Evolutionary conservation across 2,113 vertebrate genomes (phyloP), one percentile per base, ranked within the genome.

Genomic region (Odocoileus hemionus): DNA sequence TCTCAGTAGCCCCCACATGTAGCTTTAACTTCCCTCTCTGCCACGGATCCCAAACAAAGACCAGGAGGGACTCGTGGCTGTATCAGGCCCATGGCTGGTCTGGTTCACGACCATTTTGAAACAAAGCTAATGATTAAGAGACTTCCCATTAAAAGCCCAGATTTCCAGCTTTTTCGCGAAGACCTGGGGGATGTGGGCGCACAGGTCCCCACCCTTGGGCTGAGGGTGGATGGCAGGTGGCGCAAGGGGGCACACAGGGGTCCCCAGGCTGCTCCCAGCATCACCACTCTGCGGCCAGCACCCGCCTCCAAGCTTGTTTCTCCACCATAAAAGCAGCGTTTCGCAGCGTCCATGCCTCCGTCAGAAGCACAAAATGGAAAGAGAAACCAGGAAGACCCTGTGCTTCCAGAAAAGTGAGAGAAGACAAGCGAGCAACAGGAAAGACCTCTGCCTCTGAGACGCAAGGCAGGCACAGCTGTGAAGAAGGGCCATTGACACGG

Each of bases 351-450:
- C 54, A n/a, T 0, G 26, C 13, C 52, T 64, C 67, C 76, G 13
- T 21, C 16, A 47, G 47, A 50, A 90, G 80, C 82, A 90, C 61
- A 84, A 87, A 43, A 57, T 14, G n/a, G 9, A 67, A 76, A 61
- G 21, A 52, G 16, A 78, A 67, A 86, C 54, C 70, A 50, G 39
- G 16, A 86, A 19, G 85, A 39, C 10, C 39, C 26, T 85, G 23
- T 39, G 52, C 39, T 92, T 86, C 36, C 60, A 57, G 43, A 64
- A 43, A 89, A 21, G 30, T 26, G 30, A 61, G 43, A 17, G 33
- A 26, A 6, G 6, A 25, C 2, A 36, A 11, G n/a, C 19, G 19
- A 2, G 60, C 4, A 16, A 4, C 1, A 30, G 58, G 13, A 0
- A 78, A 64, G 54, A 52, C 23, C 45, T 26, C 60, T 25, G 47